Conservation (phyloP, 2,888 invertebrate genomes). For the Mythimna lalbum region DNA sequence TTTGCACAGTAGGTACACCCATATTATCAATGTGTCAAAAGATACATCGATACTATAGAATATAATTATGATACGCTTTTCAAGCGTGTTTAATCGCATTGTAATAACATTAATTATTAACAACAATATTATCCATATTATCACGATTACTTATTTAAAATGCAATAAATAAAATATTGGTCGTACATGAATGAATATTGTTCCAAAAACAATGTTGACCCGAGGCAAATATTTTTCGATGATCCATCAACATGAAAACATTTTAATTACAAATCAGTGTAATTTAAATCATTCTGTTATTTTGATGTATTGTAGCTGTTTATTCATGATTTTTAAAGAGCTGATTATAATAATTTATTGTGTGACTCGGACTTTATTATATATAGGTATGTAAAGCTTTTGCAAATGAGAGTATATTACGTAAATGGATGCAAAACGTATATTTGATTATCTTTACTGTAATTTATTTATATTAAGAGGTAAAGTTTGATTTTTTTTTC, state of each 20-base stretch:
- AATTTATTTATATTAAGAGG: too few relatives aligned
- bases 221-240: constrained; percentile 32
- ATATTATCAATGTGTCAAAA: too few relatives aligned
- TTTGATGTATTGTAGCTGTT: constrained; percentile 31
- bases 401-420: background rate
- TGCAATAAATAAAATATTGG: constrained; percentile 17
- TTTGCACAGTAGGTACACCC: too few relatives aligned
- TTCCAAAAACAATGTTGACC: constrained; percentile 14
- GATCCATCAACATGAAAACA: constrained; percentile 20
- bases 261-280: constrained; percentile 46
- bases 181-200: constrained; percentile 14
- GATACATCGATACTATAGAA: too few relatives aligned
- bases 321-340: constrained; percentile 24
- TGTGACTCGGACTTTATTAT: background rate
- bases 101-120: background rate
- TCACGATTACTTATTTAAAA: constrained; percentile 2
- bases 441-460: too few relatives aligned
- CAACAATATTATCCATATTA: background rate
- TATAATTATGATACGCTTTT: background rate
- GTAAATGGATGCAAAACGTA: background rate
- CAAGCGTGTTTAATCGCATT: too few relatives aligned
- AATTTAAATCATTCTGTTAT: constrained; percentile 36
- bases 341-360: constrained; percentile 21
- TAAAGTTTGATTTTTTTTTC: too few relatives aligned
- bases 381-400: background rate